Evolutionary conservation across 2,888 invertebrate genomes (phyloP).

Genomic region (Koerneria pararmatus): DNA sequence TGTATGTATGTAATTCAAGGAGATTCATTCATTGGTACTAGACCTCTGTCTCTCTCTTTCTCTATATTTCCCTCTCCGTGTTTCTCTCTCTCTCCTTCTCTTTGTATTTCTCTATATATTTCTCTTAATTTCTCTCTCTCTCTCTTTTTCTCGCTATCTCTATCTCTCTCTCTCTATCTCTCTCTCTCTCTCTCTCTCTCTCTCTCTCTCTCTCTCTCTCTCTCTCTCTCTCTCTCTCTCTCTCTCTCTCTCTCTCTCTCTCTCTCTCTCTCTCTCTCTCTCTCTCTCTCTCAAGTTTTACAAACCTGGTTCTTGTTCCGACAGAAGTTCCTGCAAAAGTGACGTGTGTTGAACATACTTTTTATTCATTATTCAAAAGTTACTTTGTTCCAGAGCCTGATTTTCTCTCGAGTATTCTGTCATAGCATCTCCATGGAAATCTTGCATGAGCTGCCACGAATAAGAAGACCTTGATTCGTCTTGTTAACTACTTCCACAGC

Average conservation of each 20-base stretch:
- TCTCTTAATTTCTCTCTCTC: conserved; percentile 1
- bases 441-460: too few relatives aligned
- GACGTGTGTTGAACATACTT: too few relatives aligned
- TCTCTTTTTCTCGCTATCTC: conserved; percentile 1
- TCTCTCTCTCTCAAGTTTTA: conserved; percentile 7
- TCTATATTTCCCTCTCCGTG: not conserved
- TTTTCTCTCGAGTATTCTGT: too few relatives aligned
- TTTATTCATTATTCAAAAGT: too few relatives aligned
- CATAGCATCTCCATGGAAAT: too few relatives aligned
- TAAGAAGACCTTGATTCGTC: too few relatives aligned
- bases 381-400: too few relatives aligned
- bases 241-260: not conserved
- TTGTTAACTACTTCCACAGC: too few relatives aligned
- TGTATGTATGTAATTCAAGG: too few relatives aligned
- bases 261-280: not conserved
- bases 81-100: not conserved
- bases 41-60: not conserved
- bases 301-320: too few relatives aligned
- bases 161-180: not conserved
- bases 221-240: conserved; percentile 3
- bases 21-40: too few relatives aligned
- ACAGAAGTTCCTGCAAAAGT: too few relatives aligned
- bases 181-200: conserved; percentile 1
- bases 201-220: not conserved
- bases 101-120: conserved; percentile 7